Conservation (phyloP, 2,113 vertebrate species). For the Brachyhypopomus occidentalis region DNA sequence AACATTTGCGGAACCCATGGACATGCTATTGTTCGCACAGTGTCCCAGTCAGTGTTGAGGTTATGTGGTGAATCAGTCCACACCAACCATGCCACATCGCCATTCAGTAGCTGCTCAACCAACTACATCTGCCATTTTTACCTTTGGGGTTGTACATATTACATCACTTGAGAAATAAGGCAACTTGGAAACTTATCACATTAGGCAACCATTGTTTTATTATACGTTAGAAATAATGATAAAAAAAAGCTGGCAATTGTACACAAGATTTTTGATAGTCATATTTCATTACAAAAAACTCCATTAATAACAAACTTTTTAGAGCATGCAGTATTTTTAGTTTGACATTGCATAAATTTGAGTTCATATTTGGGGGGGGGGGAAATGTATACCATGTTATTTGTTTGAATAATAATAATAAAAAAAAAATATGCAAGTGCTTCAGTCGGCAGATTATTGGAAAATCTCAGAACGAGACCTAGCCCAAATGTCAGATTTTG, state of each 20-base stretch:
- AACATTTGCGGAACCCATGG: slow-evolving; percentile 21
- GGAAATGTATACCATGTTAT: slow-evolving; percentile 50
- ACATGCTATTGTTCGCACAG: slow-evolving; percentile 22
- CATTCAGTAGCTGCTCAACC: slow-evolving; percentile 14
- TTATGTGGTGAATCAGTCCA: slow-evolving; percentile 27
- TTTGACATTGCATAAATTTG: slow-evolving; percentile 51
- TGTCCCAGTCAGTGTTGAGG: slow-evolving; percentile 27
- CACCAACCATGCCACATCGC: slow-evolving; percentile 1
- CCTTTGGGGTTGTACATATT: slow-evolving; percentile 46
- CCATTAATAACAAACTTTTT: slow-evolving; percentile 45
- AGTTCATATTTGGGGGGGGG: slow-evolving; percentile 48
- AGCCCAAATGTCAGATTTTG: too few relatives aligned
- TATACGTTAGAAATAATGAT: neutral
- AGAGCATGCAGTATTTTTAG: slow-evolving; percentile 60
- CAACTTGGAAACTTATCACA: slow-evolving; percentile 34
- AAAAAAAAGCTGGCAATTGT: slow-evolving; percentile 32
- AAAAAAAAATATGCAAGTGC: slow-evolving; percentile 47
- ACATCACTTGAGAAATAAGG: slow-evolving; percentile 36
- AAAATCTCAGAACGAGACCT: too few relatives aligned
- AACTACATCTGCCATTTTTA: neutral
- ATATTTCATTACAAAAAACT: slow-evolving; percentile 44
- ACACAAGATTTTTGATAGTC: slow-evolving; percentile 44
- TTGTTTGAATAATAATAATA: slow-evolving; percentile 55
- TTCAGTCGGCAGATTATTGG: neutral
- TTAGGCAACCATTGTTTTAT: slow-evolving; percentile 13